A percentile compares a stretch with the other conserved stretches of the same genome.
phyloP scores from a whole-genome alignment of 2,797 vertebrate genomes.

The Phyllotis vaccarum region DNA sequence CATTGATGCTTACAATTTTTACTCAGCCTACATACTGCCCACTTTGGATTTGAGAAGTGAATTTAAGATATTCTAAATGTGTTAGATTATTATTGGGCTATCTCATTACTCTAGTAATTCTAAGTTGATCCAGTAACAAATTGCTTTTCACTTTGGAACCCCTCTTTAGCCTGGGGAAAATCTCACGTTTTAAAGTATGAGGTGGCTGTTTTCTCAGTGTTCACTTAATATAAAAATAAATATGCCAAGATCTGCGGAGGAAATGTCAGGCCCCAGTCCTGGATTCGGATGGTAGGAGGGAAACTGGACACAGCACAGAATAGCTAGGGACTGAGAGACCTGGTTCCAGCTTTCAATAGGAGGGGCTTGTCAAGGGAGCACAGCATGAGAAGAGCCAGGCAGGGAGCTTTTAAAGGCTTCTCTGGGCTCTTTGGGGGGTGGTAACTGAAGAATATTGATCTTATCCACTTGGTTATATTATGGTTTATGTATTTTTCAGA shows the following conservation, averaged over 20 bases:
- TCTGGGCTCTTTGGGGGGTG: not conserved
- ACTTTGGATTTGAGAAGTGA: not conserved
- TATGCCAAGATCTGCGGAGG: not conserved
- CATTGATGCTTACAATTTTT: not conserved
- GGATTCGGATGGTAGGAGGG: not conserved
- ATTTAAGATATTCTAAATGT: not conserved
- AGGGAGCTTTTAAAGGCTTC: not conserved
- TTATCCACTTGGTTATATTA: not conserved
- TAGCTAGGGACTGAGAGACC: not conserved
- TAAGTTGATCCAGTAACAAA: not conserved
- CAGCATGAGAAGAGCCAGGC: not conserved
- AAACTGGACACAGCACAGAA: not conserved
- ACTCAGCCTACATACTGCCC: not conserved
- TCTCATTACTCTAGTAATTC: not conserved
- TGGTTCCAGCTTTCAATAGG: not conserved
- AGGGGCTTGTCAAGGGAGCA: not conserved
- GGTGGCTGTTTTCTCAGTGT: not conserved
- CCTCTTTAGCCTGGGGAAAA: not conserved
- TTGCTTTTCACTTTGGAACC: not conserved
- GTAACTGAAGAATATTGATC: not conserved
- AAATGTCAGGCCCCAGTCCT: not conserved
- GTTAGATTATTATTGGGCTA: not conserved
- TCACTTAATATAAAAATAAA: not conserved
- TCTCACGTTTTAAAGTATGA: not conserved
- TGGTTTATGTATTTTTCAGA: not conserved